Conservation (phyloP, 1,140 invertebrate species). For the Plodia interpunctella region DNA sequence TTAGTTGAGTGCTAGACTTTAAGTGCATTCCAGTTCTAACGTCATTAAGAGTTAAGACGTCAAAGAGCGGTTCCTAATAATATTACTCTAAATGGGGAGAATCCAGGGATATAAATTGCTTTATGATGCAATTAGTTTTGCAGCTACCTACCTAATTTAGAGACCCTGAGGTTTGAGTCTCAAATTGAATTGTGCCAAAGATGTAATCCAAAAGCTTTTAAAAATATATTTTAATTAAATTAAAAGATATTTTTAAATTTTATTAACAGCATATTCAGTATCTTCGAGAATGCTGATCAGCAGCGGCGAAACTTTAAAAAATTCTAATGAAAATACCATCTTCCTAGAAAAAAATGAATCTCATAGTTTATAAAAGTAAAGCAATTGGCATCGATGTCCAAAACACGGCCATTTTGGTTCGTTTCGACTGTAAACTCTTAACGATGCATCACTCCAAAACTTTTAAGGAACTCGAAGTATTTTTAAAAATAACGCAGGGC, state of each 20-base stretch:
- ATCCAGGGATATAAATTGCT: background rate
- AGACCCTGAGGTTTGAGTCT: background rate
- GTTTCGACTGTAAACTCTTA: background rate
- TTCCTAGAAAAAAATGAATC: background rate
- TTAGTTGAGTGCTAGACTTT: background rate
- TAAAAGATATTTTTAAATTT: too few species aligned
- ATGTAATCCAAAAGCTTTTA: too few species aligned
- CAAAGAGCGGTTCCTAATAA: constrained; percentile 5
- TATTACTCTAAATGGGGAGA: background rate
- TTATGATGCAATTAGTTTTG: background rate
- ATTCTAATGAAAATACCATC: background rate
- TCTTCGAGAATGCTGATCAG: too few species aligned
- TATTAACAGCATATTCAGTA: too few species aligned
- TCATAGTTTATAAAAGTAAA: background rate
- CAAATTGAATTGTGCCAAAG: background rate
- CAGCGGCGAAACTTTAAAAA: too few species aligned
- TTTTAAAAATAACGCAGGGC: constrained; percentile 16
- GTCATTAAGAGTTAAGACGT: background rate
- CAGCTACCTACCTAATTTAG: background rate
- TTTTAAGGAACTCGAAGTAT: constrained; percentile 12
- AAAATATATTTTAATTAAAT: too few species aligned
- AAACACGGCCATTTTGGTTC: background rate
- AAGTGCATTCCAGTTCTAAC: background rate
- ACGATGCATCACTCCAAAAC: constrained; percentile 10
- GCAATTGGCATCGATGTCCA: background rate